phyloP scores from a whole-genome alignment of 2,888 invertebrate species.

The Cyclophora punctaria region DNA sequence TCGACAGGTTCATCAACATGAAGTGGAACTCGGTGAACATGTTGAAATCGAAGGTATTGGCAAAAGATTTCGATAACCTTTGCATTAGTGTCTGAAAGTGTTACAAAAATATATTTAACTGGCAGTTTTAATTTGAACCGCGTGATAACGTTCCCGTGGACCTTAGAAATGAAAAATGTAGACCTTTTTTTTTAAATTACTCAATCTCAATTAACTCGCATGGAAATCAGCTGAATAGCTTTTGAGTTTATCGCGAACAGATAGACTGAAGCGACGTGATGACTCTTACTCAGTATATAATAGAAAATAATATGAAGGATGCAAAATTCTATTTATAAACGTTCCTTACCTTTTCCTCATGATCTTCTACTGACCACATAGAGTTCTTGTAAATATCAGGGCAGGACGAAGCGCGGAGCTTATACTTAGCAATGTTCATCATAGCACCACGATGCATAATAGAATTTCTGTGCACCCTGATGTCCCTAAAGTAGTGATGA shows the following conservation, averaged over 20 bases:
- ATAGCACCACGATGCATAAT: slow-evolving; percentile 92
- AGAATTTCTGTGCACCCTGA: slow-evolving; percentile 85
- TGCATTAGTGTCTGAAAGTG: slow-evolving; percentile 82
- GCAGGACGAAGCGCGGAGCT: slow-evolving; percentile 91
- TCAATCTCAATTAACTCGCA: no score
- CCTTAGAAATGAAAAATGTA: no score
- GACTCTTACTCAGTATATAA: no score
- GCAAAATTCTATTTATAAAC: no score
- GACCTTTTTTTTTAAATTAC: no score
- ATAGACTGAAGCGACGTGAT: no score
- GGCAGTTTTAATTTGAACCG: background rate
- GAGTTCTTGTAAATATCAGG: slow-evolving; percentile 93
- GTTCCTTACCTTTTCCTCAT: slow-evolving; percentile 72
- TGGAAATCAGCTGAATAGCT: no score
- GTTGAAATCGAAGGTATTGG: slow-evolving; percentile 87
- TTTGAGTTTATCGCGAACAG: no score
- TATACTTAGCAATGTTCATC: slow-evolving; percentile 88
- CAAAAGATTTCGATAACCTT: slow-evolving; percentile 78
- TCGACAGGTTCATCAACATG: slow-evolving; percentile 89
- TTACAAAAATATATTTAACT: background rate
- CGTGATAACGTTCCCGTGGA: background rate
- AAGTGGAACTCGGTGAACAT: slow-evolving; percentile 89
- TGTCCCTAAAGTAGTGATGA: slow-evolving; percentile 81
- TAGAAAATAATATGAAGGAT: no score
- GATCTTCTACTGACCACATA: slow-evolving; percentile 86